These are phyloP conservation scores for Arizona elegans DNA, from an alignment of 2,113 vertebrate species.

Conservation along the genomic window DNA sequence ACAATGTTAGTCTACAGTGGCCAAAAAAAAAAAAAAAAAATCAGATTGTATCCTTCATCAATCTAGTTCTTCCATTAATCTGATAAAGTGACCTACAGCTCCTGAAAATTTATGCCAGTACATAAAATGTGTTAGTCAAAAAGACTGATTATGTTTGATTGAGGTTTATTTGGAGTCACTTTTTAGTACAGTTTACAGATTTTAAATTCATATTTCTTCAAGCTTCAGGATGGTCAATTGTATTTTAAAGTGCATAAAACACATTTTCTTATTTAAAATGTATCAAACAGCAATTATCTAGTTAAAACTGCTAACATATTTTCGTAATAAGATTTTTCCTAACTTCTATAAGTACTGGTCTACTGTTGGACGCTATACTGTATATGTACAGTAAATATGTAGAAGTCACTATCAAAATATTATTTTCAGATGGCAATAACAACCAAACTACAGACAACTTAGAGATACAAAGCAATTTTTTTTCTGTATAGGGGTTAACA, in stretches of 20 bases:
- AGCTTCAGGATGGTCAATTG: not conserved
- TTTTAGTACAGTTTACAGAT: not conserved
- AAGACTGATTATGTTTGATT: not conserved
- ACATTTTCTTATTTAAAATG: not conserved
- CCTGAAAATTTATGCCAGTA: not conserved
- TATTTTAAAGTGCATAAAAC: not conserved
- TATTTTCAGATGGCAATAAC: not conserved
- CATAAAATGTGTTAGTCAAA: not conserved
- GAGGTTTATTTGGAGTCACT: not conserved
- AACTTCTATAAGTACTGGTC: not conserved
- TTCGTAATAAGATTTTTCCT: not conserved
- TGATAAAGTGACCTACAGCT: not conserved
- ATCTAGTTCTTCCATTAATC: not conserved
- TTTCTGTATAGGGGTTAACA: not conserved
- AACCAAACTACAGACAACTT: not conserved
- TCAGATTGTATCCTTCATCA: not conserved
- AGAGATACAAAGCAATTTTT: not conserved
- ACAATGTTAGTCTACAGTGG: not conserved
- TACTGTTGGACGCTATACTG: not conserved
- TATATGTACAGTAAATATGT: not conserved
- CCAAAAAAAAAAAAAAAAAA: not conserved
- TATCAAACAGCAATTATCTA: not conserved
- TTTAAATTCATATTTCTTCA: not conserved
- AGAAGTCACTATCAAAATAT: not conserved
- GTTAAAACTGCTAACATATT: not conserved